Conservation (phyloP, 2,888 invertebrate species). For the Zygaena filipendulae region DNA sequence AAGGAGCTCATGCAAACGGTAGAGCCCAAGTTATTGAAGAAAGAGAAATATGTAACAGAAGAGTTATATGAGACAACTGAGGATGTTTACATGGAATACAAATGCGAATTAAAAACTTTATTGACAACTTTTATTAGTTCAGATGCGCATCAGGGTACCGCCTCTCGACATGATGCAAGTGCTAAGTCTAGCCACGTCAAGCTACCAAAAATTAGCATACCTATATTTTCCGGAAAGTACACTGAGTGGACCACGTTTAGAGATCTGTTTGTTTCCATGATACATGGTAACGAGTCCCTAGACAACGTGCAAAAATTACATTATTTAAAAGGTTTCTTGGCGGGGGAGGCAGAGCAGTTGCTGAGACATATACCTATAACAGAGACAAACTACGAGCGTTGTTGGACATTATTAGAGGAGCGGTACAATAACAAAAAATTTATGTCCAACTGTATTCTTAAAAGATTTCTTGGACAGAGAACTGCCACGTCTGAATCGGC, state of each 20-base stretch:
- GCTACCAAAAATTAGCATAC: slow-evolving; percentile 9
- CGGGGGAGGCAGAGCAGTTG: slow-evolving; percentile 19
- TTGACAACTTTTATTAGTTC: neutral
- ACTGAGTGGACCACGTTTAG: slow-evolving; percentile 11
- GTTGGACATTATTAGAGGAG: slow-evolving; percentile 6
- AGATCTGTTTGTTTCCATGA: slow-evolving; percentile 7
- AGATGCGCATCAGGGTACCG: too few relatives aligned
- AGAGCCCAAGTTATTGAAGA: too few relatives aligned
- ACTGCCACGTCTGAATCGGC: slow-evolving; percentile 3
- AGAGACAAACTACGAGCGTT: slow-evolving; percentile 3
- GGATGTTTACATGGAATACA: slow-evolving; percentile 4
- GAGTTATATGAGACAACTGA: slow-evolving; percentile 4
- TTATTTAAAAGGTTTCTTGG: slow-evolving; percentile 14
- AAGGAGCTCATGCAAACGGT: slow-evolving; percentile 1
- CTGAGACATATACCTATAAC: slow-evolving; percentile 9
- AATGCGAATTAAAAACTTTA: slow-evolving; percentile 3
- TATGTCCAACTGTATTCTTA: slow-evolving; percentile 5
- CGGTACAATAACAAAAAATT: slow-evolving; percentile 9
- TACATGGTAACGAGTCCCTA: slow-evolving; percentile 9
- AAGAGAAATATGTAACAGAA: slow-evolving; percentile 1
- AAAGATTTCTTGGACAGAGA: slow-evolving; percentile 5
- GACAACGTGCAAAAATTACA: slow-evolving; percentile 10
- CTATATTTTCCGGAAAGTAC: slow-evolving; percentile 11
- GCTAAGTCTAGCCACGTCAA: neutral
- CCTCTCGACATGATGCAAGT: neutral